These are phyloP conservation scores for Eremobia ochroleuca DNA, from an alignment of 2,888 invertebrate species.

Conservation along the genomic window DNA sequence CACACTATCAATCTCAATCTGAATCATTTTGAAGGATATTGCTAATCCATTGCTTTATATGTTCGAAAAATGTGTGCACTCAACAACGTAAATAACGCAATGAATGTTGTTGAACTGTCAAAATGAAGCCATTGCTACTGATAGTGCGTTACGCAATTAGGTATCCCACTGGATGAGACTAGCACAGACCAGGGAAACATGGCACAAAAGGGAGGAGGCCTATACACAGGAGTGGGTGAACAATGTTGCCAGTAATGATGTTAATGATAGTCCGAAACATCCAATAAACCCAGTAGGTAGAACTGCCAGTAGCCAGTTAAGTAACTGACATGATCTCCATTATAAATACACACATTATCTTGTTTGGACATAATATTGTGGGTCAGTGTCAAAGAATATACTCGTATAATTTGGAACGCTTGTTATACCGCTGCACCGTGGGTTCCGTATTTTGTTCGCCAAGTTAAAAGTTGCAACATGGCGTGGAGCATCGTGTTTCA, in stretches of 20 bases:
- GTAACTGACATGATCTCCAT: slow-evolving; percentile 23
- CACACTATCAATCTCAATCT: too few relatives aligned
- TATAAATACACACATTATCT: slow-evolving; percentile 34
- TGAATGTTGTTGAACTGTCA: too few relatives aligned
- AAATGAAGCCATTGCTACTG: too few relatives aligned
- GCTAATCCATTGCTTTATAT: too few relatives aligned
- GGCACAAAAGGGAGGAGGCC: background rate
- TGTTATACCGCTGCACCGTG: slow-evolving; percentile 20
- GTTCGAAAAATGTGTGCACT: too few relatives aligned
- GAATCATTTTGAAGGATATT: too few relatives aligned
- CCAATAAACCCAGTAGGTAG: background rate
- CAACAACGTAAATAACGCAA: too few relatives aligned
- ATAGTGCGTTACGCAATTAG: too few relatives aligned
- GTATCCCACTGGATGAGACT: background rate
- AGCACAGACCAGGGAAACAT: background rate
- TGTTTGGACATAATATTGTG: slow-evolving; percentile 43
- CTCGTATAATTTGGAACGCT: slow-evolving; percentile 34
- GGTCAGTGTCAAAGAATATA: slow-evolving; percentile 48
- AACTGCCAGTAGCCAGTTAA: background rate
- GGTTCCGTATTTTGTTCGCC: slow-evolving; percentile 43
- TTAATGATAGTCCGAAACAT: background rate
- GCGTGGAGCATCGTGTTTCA: slow-evolving; percentile 18
- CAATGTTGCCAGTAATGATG: background rate
- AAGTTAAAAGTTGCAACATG: slow-evolving; percentile 40
- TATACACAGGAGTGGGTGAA: too few relatives aligned